Evolutionary conservation across 2,113 vertebrate genomes (phyloP).

Genomic region (Serinus canaria): DNA sequence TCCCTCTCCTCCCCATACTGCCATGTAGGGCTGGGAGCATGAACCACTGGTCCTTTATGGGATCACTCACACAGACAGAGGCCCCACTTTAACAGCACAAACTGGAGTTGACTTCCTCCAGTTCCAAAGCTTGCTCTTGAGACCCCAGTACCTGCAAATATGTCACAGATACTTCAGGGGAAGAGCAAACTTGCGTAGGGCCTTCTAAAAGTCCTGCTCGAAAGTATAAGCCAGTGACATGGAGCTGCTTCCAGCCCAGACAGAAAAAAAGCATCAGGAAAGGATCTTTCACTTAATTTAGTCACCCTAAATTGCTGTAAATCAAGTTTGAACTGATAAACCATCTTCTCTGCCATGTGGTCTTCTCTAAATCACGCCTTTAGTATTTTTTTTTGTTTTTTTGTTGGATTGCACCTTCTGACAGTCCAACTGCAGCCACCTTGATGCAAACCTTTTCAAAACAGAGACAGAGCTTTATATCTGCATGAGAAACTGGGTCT

Average conservation of each 20-base stretch:
- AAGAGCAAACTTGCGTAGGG: neutral
- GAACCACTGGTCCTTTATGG: neutral
- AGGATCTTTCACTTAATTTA: neutral
- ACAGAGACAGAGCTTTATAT: neutral
- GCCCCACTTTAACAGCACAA: neutral
- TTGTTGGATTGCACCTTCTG: neutral
- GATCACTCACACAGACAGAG: neutral
- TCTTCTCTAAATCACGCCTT: neutral
- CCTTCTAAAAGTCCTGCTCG: neutral
- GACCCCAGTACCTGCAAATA: neutral
- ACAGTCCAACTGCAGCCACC: neutral
- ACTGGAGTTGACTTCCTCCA: neutral
- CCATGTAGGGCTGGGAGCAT: neutral
- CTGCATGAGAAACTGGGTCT: neutral
- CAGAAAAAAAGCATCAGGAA: neutral
- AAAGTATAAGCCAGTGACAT: neutral
- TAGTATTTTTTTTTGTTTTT: neutral
- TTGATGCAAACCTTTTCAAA: neutral
- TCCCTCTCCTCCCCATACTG: neutral
- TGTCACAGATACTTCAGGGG: neutral
- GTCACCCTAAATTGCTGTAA: neutral
- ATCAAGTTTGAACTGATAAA: neutral
- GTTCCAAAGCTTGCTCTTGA: neutral
- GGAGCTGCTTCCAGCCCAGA: neutral
- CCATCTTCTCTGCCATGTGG: neutral